phyloP scores from a whole-genome alignment of 1,140 invertebrate genomes.

The Microplitis demolitor region DNA sequence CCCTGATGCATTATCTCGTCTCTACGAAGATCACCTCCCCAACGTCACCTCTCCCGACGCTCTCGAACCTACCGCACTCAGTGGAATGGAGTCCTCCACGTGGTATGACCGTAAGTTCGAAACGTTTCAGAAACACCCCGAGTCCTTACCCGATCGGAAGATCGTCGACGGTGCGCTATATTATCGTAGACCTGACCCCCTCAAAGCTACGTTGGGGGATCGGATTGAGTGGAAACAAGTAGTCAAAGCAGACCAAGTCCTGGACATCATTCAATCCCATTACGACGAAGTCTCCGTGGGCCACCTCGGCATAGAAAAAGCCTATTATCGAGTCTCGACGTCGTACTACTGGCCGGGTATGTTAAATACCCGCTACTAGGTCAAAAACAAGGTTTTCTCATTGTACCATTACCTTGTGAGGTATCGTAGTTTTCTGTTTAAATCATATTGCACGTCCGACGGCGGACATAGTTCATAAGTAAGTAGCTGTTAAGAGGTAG shows the following conservation, averaged over 20 bases:
- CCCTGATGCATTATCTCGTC: too few relatives aligned
- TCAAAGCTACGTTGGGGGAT: neutral
- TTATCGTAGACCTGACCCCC: neutral
- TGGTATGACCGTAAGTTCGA: neutral
- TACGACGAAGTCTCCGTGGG: neutral
- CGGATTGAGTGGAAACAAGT: neutral
- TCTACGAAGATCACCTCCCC: too few relatives aligned
- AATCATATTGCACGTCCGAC: too few relatives aligned
- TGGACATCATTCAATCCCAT: neutral
- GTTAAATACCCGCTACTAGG: too few relatives aligned
- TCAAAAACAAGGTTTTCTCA: too few relatives aligned
- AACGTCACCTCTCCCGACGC: too few relatives aligned
- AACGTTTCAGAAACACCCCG: neutral
- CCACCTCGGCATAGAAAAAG: neutral
- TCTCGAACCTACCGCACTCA: too few relatives aligned
- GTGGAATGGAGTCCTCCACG: too few relatives aligned
- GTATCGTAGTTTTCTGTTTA: too few relatives aligned
- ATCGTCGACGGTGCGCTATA: neutral
- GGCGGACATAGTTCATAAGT: too few relatives aligned
- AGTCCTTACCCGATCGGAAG: neutral
- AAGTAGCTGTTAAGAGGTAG: too few relatives aligned
- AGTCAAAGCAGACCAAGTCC: neutral
- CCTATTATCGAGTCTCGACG: neutral
- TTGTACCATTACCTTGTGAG: too few relatives aligned
- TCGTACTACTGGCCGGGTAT: slow-evolving; percentile 10